A percentile compares a stretch with the other conserved stretches of the same genome.
phyloP scores from a whole-genome alignment of 2,797 vertebrate genomes.

The Octomys mimax region DNA sequence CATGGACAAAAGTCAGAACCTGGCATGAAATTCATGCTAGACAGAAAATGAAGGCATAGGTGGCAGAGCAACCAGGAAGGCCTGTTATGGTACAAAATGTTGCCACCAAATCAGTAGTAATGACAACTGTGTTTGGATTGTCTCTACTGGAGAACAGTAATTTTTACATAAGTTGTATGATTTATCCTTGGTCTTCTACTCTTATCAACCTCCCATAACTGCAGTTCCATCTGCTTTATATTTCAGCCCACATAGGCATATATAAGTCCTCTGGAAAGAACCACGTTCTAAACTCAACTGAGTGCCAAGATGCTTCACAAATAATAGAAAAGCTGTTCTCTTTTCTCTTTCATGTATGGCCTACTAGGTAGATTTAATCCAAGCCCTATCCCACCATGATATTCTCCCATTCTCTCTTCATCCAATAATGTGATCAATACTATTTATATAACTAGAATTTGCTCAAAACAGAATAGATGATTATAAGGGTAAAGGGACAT shows the following conservation, averaged over 20 bases:
- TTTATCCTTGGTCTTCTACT: constrained; percentile 2
- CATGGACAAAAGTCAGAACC: background rate
- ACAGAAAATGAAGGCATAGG: background rate
- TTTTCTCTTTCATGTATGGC: background rate
- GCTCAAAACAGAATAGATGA: constrained; percentile 13
- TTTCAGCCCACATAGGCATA: background rate
- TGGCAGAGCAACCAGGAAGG: constrained; percentile 28
- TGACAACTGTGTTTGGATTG: background rate
- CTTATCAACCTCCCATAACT: background rate
- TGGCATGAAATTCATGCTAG: background rate
- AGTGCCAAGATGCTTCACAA: background rate
- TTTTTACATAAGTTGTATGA: background rate
- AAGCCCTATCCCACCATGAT: background rate
- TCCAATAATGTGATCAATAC: background rate
- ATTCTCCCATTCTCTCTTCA: background rate
- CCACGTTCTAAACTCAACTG: background rate
- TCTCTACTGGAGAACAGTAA: background rate
- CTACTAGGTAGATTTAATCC: constrained; percentile 12
- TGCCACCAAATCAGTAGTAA: constrained; percentile 1
- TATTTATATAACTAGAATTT: constrained; percentile 44
- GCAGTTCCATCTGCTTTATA: background rate
- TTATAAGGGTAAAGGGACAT: background rate
- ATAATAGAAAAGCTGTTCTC: constrained; percentile 47
- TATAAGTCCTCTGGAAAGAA: constrained; percentile 7
- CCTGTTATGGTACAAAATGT: background rate